These are phyloP conservation scores for Sminthopsis crassicaudata DNA, from an alignment of 2,113 vertebrate genomes.

Conservation along the genomic window DNA sequence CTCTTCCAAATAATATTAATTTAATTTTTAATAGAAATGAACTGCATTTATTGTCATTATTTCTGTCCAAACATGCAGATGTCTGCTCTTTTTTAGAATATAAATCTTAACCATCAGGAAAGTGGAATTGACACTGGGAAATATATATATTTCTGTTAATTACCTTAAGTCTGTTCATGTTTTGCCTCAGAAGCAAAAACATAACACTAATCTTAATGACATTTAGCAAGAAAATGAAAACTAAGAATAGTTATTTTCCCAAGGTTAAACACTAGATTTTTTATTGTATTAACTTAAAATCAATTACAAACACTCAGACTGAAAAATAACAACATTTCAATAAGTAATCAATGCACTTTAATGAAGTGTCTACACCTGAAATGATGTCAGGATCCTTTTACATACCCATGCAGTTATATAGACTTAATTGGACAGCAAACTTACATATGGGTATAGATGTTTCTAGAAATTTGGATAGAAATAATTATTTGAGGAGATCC, in stretches of 20 bases:
- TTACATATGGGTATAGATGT: neutral
- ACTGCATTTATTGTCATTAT: neutral
- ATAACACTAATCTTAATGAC: neutral
- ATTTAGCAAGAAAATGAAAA: constrained; percentile 55
- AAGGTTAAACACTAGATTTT: constrained; percentile 49
- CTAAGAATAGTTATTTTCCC: constrained; percentile 15
- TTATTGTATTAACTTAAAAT: constrained; percentile 63
- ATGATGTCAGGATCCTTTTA: neutral
- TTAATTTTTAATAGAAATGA: neutral
- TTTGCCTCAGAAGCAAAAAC: neutral
- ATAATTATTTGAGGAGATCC: neutral
- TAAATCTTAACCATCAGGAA: neutral
- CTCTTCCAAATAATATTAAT: neutral
- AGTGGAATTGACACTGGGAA: neutral
- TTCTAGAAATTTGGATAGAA: neutral
- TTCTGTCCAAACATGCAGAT: constrained; percentile 6
- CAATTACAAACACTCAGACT: constrained; percentile 57
- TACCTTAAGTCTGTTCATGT: neutral
- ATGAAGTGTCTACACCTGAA: constrained; percentile 40
- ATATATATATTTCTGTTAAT: neutral
- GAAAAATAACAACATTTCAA: constrained; percentile 66
- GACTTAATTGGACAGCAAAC: neutral
- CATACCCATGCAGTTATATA: neutral
- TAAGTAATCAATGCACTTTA: constrained; percentile 56
- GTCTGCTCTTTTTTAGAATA: constrained; percentile 41